Percentiles rank a stretch among this genome's conserved stretches.
Conservation (phyloP, 2,797 vertebrate species). For the Buphagus erythrorhynchus region DNA sequence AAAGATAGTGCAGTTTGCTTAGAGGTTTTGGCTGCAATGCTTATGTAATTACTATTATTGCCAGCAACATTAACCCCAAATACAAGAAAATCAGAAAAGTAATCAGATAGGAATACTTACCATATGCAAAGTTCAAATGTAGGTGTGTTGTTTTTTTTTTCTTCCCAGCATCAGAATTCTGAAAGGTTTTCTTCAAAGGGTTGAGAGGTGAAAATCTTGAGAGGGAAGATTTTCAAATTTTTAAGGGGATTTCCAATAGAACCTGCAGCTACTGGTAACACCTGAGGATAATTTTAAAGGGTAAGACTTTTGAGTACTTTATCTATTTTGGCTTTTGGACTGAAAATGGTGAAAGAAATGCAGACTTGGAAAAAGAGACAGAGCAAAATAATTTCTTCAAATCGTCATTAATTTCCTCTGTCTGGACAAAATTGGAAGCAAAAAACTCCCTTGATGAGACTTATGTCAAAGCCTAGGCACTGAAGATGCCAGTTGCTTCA, state of each 20-base stretch:
- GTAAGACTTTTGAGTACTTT: neutral
- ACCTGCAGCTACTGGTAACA: neutral
- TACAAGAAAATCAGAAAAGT: slow-evolving; percentile 5
- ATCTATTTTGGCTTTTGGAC: neutral
- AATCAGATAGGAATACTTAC: neutral
- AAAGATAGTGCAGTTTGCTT: neutral
- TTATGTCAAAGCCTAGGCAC: neutral
- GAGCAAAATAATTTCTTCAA: neutral
- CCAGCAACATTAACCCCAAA: neutral
- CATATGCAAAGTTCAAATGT: neutral
- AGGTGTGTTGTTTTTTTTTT: neutral
- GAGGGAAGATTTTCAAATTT: neutral
- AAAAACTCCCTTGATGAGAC: neutral
- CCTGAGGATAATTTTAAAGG: neutral
- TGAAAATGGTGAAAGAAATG: neutral
- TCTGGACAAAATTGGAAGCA: neutral
- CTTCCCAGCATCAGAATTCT: neutral
- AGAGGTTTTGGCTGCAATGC: neutral
- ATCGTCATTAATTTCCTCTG: neutral
- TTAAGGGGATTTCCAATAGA: neutral
- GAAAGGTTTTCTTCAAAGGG: neutral
- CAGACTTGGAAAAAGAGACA: neutral
- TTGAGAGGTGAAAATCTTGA: neutral
- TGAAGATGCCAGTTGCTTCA: neutral
- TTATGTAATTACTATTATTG: neutral